Conservation (phyloP, 2,797 vertebrate species). For the Oryzias sinensis region DNA sequence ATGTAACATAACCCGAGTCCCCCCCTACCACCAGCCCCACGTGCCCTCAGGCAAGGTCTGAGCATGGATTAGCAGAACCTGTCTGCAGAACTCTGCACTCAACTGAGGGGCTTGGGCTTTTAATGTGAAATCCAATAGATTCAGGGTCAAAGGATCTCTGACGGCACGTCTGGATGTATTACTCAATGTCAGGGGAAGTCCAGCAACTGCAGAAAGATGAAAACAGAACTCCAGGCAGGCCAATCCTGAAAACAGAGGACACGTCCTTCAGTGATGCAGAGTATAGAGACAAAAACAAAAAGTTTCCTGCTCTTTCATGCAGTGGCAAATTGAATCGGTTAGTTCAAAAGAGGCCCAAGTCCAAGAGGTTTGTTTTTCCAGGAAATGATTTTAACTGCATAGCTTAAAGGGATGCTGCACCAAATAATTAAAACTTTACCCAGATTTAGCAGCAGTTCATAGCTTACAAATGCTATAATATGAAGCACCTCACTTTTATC, state of each 20-base stretch:
- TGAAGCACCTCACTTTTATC: too few relatives aligned
- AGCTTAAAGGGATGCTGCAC: too few relatives aligned
- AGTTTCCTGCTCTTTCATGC: slow-evolving; percentile 12
- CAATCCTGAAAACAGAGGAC: slow-evolving; percentile 13
- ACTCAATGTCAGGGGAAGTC: slow-evolving; percentile 59
- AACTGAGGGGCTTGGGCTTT: slow-evolving; percentile 50
- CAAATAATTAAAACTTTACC: too few relatives aligned
- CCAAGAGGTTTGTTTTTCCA: too few relatives aligned
- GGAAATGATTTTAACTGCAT: too few relatives aligned
- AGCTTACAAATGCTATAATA: too few relatives aligned
- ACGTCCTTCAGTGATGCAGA: slow-evolving; percentile 46
- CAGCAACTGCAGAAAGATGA: slow-evolving; percentile 35
- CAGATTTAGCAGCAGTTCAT: too few relatives aligned
- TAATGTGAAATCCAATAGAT: slow-evolving; percentile 74
- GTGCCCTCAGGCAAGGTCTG: slow-evolving; percentile 69
- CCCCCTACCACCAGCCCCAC: slow-evolving; percentile 41
- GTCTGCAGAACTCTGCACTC: slow-evolving; percentile 59
- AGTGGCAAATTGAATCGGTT: slow-evolving; percentile 20
- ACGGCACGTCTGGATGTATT: slow-evolving; percentile 70
- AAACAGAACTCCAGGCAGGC: slow-evolving; percentile 42
- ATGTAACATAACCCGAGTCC: slow-evolving; percentile 58
- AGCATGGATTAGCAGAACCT: slow-evolving; percentile 65
- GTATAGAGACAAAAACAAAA: slow-evolving; percentile 40
- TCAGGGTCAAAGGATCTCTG: slow-evolving; percentile 75
- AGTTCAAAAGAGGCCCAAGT: too few relatives aligned